Base-by-base conservation (phyloP, 2,888 invertebrate genomes). In the Tiphia femorata region DNA sequence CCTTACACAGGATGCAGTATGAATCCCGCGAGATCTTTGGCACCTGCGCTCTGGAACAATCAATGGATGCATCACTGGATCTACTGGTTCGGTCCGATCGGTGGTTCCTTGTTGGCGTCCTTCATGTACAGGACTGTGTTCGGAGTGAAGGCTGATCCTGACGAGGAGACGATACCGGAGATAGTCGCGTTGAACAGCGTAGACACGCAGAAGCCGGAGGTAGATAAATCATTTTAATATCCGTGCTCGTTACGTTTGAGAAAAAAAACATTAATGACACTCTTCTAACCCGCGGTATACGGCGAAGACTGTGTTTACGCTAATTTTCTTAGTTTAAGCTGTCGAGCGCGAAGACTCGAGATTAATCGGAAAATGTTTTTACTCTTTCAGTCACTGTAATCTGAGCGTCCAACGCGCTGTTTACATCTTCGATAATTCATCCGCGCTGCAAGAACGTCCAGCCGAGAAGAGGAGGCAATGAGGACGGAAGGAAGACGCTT, bases 1-100 rank as follows among this genome's bases (percentile, higher is more conserved):
- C 86, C 86, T 2, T 89, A 87, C 73, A 89, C 90, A 6, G 90
- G 90, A 1, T 88, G 89, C 46, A 89, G 90, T 55, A 89, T 91
- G 89, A 91, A 91, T 74, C 90, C 91, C 0, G 91, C 88, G 1
- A 85, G 91, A 65, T 79, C 83, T 1, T 63, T 84, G 17, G 84
- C 66, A 0, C 84, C 84, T 0, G 84, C 83, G 0, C 38, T 84
- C 4, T 84, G 84, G 83, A 83, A 81, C 59, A 77, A 76, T 49
- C 62, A 75, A 20, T 84, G 82, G 82, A 16, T 51, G 3, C 55
- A 75, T 27, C 84, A 84, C 5, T 84, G 84, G 84, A 59, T 84
- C 29, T 84, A 82, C 56, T 83, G 83, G 82, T 58, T 83, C 25
- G 84, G 83, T 0, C 84, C 84, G 0, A 53, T 82, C 7, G 70